Evolutionary conservation across 2,888 invertebrate species (phyloP).

Genomic region (Endomychus coccineus): DNA sequence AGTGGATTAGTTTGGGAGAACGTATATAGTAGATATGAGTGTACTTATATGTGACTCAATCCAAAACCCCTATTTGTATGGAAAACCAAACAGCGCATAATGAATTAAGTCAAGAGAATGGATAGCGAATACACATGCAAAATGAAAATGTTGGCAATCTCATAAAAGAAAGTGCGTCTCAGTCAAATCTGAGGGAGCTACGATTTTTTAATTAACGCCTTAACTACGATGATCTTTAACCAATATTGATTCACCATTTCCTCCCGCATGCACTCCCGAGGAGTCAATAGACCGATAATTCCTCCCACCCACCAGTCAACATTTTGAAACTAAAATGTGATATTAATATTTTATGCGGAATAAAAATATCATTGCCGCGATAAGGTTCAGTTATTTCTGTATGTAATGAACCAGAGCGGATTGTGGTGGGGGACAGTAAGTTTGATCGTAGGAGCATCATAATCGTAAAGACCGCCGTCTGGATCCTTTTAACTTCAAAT

Average conservation of each 20-base stretch:
- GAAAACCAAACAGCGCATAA: too few species aligned
- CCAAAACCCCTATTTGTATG: too few species aligned
- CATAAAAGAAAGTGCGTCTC: too few species aligned
- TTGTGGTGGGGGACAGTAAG: too few species aligned
- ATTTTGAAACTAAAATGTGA: slow-evolving; percentile 36
- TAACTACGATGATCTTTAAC: slow-evolving; percentile 14
- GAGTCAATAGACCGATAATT: background rate
- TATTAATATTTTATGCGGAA: slow-evolving; percentile 38
- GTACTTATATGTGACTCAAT: too few species aligned
- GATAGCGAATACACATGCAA: too few species aligned
- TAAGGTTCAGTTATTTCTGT: slow-evolving; percentile 37
- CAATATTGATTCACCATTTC: slow-evolving; percentile 11
- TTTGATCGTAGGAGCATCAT: slow-evolving; percentile 29
- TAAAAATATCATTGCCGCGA: slow-evolving; percentile 38
- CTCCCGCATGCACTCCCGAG: slow-evolving; percentile 3
- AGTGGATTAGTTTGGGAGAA: too few species aligned
- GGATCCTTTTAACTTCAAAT: slow-evolving; percentile 27
- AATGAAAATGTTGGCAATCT: too few species aligned
- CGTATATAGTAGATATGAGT: too few species aligned
- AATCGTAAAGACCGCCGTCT: slow-evolving; percentile 30
- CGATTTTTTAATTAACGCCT: slow-evolving; percentile 13
- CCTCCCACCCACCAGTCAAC: slow-evolving; percentile 9
- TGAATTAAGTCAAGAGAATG: too few species aligned
- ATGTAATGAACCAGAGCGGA: slow-evolving; percentile 38
- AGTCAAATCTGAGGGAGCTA: too few species aligned